A percentile compares a stretch with the other conserved stretches of the same genome.
These are phyloP conservation scores for Coronaproctus castanopsis DNA, from an alignment of 2,888 invertebrate species.

Conservation along the genomic window DNA sequence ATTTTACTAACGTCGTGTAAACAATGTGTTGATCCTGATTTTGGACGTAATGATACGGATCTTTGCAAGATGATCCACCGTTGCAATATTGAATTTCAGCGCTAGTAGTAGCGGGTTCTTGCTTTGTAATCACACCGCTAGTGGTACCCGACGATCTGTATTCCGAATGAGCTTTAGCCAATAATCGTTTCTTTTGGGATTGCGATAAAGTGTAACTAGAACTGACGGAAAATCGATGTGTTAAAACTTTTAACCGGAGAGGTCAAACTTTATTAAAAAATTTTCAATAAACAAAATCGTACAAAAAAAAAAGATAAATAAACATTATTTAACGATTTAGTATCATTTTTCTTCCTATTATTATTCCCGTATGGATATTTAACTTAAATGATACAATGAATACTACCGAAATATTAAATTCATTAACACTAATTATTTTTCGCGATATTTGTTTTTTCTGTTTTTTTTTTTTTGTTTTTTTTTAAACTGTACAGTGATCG, in stretches of 20 bases:
- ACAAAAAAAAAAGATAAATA: not conserved
- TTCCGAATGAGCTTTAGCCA: constrained; percentile 68
- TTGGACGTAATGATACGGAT: constrained; percentile 21
- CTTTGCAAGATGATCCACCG: constrained; percentile 21
- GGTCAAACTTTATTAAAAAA: no score
- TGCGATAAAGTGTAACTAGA: constrained; percentile 24
- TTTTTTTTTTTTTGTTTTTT: no score
- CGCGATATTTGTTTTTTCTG: no score
- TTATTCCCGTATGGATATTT: no score
- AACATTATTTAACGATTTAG: no score
- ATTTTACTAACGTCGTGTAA: constrained; percentile 25
- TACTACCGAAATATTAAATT: no score
- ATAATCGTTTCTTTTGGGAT: constrained; percentile 70
- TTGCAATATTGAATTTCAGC: constrained; percentile 24
- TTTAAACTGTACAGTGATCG: no score
- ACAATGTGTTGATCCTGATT: constrained; percentile 31
- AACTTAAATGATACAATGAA: no score
- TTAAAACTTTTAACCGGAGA: no score
- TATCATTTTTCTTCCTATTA: no score
- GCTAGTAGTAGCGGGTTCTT: constrained; percentile 30
- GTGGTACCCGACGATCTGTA: constrained; percentile 27
- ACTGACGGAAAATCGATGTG: constrained; percentile 9
- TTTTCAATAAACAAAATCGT: no score
- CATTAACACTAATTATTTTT: no score
- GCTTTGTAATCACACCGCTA: constrained; percentile 34